Base-by-base conservation (phyloP, 53 echinoderm and acorn worm species). In the Paracentrotus lividus region DNA sequence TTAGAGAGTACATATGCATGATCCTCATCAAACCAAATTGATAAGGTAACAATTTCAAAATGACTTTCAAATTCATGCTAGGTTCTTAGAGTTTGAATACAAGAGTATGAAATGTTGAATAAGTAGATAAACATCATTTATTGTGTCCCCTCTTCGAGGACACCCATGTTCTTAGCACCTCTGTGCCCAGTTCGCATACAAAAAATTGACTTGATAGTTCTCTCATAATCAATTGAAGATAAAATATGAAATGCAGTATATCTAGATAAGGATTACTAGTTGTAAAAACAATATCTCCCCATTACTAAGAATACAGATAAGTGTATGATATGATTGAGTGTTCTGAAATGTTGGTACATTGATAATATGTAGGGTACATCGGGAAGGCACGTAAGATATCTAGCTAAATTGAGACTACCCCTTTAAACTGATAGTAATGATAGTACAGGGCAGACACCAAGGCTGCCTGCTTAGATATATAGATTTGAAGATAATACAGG, bases 351-450 rank as follows among this genome's bases (percentile, higher is more conserved):
- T 66, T 24, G 49, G 90, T 90, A 90, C 72, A 72, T 69, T 49
- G 49, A 68, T 90, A 69, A 52, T 49, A 68, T 27, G 27, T 36
- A 49, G 90, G 90, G 54, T 29, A 69, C 72, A 69, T 31, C 53
- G 92, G 92, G 92, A 92, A 92, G 92, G 92, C 92, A 92, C 92
- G 58, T 92, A 92, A 78, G 92, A 92, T 61, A 92, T 92, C 92
- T 92, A 92, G 57, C 92, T 92, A 92, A 77, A 8, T 56, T 81
- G 57, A 21, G 15, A 38, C 92, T 92, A 92, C 92, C 92, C 81
- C 75, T 89, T 89, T 65, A 90, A 90, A 90, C 69, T 47, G 90
- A 72, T 45, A 51, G 44, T 61, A 88, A 58, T 59, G 33, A 88
- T 40, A 65, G 26, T 44, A 66, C 8, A 89, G 26, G 44, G 34